A percentile compares a stretch with the other conserved stretches of the same genome.
These are phyloP conservation scores for Ophonus ardosiacus DNA, from an alignment of 2,888 invertebrate species.

Conservation along the genomic window DNA sequence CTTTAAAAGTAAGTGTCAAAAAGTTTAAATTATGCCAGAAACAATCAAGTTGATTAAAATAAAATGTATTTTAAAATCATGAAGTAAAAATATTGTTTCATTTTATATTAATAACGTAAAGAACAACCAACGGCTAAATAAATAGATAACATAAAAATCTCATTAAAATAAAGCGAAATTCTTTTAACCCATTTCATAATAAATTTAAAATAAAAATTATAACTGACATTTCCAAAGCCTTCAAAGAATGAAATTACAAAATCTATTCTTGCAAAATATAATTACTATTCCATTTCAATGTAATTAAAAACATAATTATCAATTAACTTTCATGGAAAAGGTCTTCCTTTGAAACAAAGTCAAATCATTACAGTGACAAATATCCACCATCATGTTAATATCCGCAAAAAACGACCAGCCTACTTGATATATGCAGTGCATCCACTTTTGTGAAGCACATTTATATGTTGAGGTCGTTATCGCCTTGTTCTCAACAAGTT, in stretches of 20 bases:
- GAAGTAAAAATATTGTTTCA: background rate
- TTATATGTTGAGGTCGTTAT: slow-evolving; percentile 33
- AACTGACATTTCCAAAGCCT: background rate
- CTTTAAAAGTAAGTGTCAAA: too few species aligned
- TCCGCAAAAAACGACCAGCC: background rate
- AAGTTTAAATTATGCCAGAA: too few species aligned
- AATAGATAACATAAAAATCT: background rate
- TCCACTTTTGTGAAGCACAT: slow-evolving; percentile 27
- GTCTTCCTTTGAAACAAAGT: background rate
- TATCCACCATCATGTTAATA: slow-evolving; percentile 25
- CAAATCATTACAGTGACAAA: slow-evolving; percentile 6
- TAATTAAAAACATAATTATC: slow-evolving; percentile 27
- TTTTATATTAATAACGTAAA: background rate
- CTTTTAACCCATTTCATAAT: background rate
- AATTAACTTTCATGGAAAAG: slow-evolving; percentile 32
- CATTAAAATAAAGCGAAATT: background rate
- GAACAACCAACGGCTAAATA: background rate
- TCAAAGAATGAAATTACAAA: slow-evolving; percentile 12
- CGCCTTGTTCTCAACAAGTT: slow-evolving; percentile 44
- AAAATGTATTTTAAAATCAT: too few species aligned
- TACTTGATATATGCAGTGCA: slow-evolving; percentile 14
- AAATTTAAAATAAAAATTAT: background rate
- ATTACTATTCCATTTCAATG: slow-evolving; percentile 13
- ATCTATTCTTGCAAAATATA: slow-evolving; percentile 11
- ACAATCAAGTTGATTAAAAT: too few species aligned